Base-by-base conservation (phyloP, 2,113 vertebrate genomes). In the Pterocles gutturalis region DNA sequence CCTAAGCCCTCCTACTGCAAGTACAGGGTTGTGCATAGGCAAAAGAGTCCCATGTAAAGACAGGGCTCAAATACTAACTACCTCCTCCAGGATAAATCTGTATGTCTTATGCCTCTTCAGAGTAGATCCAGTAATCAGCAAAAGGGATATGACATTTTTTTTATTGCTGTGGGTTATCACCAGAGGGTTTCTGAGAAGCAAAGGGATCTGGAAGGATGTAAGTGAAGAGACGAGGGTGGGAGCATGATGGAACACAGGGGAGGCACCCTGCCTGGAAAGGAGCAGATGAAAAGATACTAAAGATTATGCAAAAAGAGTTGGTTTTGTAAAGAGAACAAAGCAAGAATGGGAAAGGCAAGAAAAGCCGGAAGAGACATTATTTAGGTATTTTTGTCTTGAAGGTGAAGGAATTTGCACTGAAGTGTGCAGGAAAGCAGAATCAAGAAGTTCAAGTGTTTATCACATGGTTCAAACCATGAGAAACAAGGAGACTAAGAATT, bases 231-330 rank as follows among this genome's bases (percentile, higher is more conserved):
- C 19, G 3, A 82, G 28, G 41, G 26, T 17, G 9, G 51, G 57
- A 71, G 18, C 10, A 5, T 20, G 31, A 26, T 41, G 48, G 48
- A 79, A 64, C 14, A 89, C 21, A 38, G 36, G 36, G 25, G 33
- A 75, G 16, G 15, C 38, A 46, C 3, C 8, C 20, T 51, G 11
- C 14, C 28, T 54, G 15, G n/a, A 54, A 94, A 48, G n/a, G 43
- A 83, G 48, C 20, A 66, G 14, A 46, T 45, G 28, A 65, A 45
- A 66, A 64, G 38, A 13, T 61, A n/a, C 31, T 43, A 71, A 29
- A 26, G 19, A 49, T 26, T 0, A 1, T 11, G 53, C 12, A 69
- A 80, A 75, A 21, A 4, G 4, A 51, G 6, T 7, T 70, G 17
- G 5, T 20, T 72, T 48, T 48, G 4, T 48, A 57, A 80, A 34